Evolutionary conservation across 2,113 vertebrate genomes (phyloP), one percentile per base, ranked within the genome.

Genomic region (Columbina picui): DNA sequence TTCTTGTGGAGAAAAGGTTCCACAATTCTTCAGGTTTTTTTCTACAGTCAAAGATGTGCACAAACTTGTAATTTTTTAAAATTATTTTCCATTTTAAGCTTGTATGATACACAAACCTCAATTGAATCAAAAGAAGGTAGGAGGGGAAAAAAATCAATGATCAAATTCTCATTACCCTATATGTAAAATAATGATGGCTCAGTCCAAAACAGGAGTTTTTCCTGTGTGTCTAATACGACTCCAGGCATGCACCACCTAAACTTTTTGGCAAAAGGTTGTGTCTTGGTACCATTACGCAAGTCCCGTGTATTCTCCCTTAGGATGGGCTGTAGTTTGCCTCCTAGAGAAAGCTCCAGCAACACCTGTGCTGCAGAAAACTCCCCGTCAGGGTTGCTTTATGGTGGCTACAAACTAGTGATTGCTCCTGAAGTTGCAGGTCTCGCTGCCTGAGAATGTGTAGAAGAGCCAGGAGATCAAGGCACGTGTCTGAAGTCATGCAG

Each of bases 401-500:
- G 18, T 12, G 38, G 49, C 7, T 60, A 13, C 29, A 73, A 50
- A 77, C 14, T 9, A n/a, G 30, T 14, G n/a, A 26, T 12, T n/a
- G 43, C 36, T 52, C n/a, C 65, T n/a, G 17, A 71, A 81, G 16
- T 60, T 20, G 0, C 1, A 18, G 50, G 34, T 85, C 52, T 67
- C 7, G 0, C 22, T 53, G 30, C 36, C 17, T 9, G 59, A n/a
- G 15, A 30, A 34, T 30, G 23, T 53, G 60, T 59, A 67, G 11
- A 81, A 65, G 55, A 65, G 27, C 3, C 19, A 34, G 52, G 39
- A 84, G 32, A 14, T 4, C 16, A 14, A 76, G 63, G 57, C 39
- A n/a, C 6, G 0, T 0, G 21, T 26, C 12, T 5, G 8, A 34
- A 16, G 16, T 9, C 47, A 49, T 41, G 64, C 53, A 61, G 32